Evolutionary conservation across 2,113 vertebrate species (phyloP).

Genomic region (Oxygymnocypris stewartii): DNA sequence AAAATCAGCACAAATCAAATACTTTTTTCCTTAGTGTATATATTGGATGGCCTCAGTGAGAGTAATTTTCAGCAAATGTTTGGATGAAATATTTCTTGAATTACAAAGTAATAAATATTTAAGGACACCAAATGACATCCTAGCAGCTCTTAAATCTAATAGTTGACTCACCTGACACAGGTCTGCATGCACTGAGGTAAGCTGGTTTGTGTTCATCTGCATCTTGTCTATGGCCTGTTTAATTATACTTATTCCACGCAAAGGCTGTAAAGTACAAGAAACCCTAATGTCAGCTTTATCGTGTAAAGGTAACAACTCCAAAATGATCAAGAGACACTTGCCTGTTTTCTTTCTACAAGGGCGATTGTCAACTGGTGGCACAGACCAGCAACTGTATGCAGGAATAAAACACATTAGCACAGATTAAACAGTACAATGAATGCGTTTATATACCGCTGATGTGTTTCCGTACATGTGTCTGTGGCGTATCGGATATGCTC

Average conservation of each 20-base stretch:
- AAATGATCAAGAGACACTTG: constrained; percentile 60
- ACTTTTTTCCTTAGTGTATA: no score
- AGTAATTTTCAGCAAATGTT: neutral
- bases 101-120: no score
- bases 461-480: constrained; percentile 91
- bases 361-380: constrained; percentile 99
- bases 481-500: constrained; percentile 99
- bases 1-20: no score
- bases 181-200: constrained; percentile 99
- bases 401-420: constrained; percentile 30
- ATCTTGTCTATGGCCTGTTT: constrained; percentile 99
- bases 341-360: constrained; percentile 98
- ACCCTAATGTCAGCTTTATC: neutral
- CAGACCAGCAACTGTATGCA: constrained; percentile 90
- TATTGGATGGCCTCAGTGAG: neutral
- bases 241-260: constrained; percentile 93
- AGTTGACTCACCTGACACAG: constrained; percentile 90
- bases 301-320: neutral
- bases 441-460: neutral
- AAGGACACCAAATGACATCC: neutral
- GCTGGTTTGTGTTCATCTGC: constrained; percentile 99
- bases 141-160: no score
- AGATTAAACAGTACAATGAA: neutral
- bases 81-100: neutral
- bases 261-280: constrained; percentile 77